Conservation (phyloP, 2,888 invertebrate species). For the Parnassius glacialis region DNA sequence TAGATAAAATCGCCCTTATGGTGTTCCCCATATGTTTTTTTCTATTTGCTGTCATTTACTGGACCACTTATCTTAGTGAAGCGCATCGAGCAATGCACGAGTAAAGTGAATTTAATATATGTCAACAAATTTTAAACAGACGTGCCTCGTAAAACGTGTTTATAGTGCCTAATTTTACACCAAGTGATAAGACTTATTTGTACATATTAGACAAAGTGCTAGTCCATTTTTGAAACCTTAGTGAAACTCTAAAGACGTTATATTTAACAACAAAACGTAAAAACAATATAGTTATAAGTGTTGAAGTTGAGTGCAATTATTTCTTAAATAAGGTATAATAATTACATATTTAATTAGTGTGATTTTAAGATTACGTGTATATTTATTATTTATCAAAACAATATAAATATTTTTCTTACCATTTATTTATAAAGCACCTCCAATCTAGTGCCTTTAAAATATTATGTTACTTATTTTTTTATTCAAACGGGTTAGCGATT, state of each 20-base stretch:
- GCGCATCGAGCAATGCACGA: constrained; percentile 61
- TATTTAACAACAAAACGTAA: constrained; percentile 14
- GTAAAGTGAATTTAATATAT: constrained; percentile 38
- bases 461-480: constrained; percentile 1
- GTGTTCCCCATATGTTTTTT: constrained; percentile 81
- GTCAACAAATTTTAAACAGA: background rate
- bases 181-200: constrained; percentile 43
- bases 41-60: constrained; percentile 81
- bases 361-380: constrained; percentile 15
- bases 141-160: background rate
- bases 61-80: constrained; percentile 83
- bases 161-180: constrained; percentile 47
- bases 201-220: constrained; percentile 69
- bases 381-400: constrained; percentile 15
- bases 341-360: constrained; percentile 3
- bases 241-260: constrained; percentile 35
- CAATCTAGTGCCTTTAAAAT: constrained; percentile 7
- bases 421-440: constrained; percentile 8
- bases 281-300: constrained; percentile 25
- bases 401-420: background rate
- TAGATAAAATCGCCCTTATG: constrained; percentile 82
- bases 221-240: constrained; percentile 52
- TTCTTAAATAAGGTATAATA: constrained; percentile 12
- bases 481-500: background rate
- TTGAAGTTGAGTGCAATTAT: constrained; percentile 23